Percentiles rank a stretch among this genome's conserved stretches.
Evolutionary conservation across 2,797 vertebrate genomes (phyloP).

Genomic region (Anabacerthia variegaticeps): DNA sequence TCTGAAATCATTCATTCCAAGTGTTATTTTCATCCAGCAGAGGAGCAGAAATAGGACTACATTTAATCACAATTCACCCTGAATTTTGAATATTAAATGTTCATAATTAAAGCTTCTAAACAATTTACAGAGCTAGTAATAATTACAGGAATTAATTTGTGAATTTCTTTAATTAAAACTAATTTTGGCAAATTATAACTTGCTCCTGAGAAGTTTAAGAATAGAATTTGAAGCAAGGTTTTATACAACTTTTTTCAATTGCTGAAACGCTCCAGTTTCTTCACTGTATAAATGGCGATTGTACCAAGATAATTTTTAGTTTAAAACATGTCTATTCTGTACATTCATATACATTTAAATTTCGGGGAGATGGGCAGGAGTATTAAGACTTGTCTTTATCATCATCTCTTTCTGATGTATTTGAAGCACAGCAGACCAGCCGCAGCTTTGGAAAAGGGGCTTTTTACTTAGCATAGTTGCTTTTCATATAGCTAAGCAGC

Average conservation of each 20-base stretch:
- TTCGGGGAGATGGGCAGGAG: neutral
- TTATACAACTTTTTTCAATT: neutral
- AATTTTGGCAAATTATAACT: neutral
- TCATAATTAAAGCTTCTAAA: slow-evolving; percentile 33
- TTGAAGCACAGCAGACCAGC: neutral
- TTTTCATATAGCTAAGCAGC: neutral
- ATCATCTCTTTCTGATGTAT: neutral
- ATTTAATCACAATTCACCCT: slow-evolving; percentile 21
- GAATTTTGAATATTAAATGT: slow-evolving; percentile 32
- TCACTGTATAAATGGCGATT: neutral
- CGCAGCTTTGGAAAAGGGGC: neutral
- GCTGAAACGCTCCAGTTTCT: neutral
- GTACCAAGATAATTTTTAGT: neutral
- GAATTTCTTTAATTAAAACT: slow-evolving; percentile 37
- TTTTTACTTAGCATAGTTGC: neutral
- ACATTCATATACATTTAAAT: neutral
- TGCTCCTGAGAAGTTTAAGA: slow-evolving; percentile 6
- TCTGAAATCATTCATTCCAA: neutral
- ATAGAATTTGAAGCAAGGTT: neutral
- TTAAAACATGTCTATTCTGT: neutral
- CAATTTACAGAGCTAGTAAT: slow-evolving; percentile 17
- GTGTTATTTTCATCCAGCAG: neutral
- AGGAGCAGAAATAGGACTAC: neutral
- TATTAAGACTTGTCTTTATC: neutral
- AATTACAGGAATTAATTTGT: slow-evolving; percentile 24